Base-by-base conservation (phyloP, 2,113 vertebrate genomes). In the Cisticola juncidis region DNA sequence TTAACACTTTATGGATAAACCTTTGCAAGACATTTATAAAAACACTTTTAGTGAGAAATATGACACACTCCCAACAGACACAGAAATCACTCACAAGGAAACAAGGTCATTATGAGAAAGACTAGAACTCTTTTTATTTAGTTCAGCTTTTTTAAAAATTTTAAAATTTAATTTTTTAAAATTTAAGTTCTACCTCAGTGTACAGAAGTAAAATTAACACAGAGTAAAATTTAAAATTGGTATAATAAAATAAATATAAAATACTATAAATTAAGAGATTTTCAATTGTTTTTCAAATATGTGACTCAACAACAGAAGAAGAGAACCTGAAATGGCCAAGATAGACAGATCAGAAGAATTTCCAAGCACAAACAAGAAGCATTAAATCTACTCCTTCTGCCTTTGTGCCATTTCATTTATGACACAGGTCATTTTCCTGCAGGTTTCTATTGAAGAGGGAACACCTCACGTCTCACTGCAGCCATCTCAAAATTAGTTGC, bases 11-110 rank as follows among this genome's bases (percentile, higher is more conserved):
- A 72, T 76, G 61, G 69, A 53, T 74, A 79, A 96, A 84, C 51
- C 68, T 95, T 79, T 92, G 68, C 22, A 86, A 78, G 57, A 36
- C 31, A 60, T 54, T 94, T 92, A 78, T 36, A 89, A 88, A 81
- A 44, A 28, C 21, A 57, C 17, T n/a, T 29, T 56, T 40, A 18
- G 11, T 56, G 64, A 84, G 60, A 94, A 94, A 89, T 84, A 81
- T 21, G 12, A 73, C 47, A 64, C 23, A 25, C 17, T 71, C 48
- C 48, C 50, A 92, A 81, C 0, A 93, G 71, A 66, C 56, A 70
- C 4, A 45, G 66, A 81, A 83, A 70, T 60, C 90, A 58, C 17
- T 86, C 77, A 62, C 16, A 45, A 71, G 87, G 71, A 68, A 6
- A 5, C 70, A 68, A 86, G 44, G 47, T 42, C 3, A 33, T 58